A percentile compares a stretch with the other conserved stretches of the same genome.
These are phyloP conservation scores for Zootermopsis nevadensis DNA, from an alignment of 2,888 invertebrate species.

Conservation along the genomic window DNA sequence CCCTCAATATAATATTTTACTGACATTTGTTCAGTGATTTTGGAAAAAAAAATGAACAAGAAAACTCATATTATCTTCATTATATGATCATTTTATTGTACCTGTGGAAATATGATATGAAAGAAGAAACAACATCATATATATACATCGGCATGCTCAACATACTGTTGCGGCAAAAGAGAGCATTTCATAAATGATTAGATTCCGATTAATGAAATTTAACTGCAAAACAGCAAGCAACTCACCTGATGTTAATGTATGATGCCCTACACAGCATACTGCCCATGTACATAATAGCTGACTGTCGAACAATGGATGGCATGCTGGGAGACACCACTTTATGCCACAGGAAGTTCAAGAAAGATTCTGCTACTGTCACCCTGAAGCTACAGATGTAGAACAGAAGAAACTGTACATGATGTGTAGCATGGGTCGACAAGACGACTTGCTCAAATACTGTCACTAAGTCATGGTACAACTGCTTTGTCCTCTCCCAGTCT, in stretches of 20 bases:
- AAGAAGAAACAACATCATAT: no score
- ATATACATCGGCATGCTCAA: no score
- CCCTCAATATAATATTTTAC: no score
- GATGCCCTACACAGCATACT: slow-evolving; percentile 78
- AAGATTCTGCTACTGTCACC: slow-evolving; percentile 69
- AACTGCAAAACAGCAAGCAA: no score
- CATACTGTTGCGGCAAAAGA: no score
- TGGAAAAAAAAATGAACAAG: no score
- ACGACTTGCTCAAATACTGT: slow-evolving; percentile 83
- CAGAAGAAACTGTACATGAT: slow-evolving; percentile 81
- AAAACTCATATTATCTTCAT: no score
- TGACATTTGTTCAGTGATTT: no score
- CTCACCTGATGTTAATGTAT: slow-evolving; percentile 72
- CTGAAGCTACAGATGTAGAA: slow-evolving; percentile 80
- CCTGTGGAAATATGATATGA: no score
- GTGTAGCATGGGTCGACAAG: slow-evolving; percentile 84
- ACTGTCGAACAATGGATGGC: slow-evolving; percentile 73
- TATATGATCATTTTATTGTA: no score
- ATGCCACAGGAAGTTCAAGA: slow-evolving; percentile 78
- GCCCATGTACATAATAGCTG: slow-evolving; percentile 78
- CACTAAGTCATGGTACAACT: slow-evolving; percentile 71
- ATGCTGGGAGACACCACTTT: slow-evolving; percentile 76
- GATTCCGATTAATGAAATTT: no score
- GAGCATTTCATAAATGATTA: no score
- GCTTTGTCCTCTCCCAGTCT: slow-evolving; percentile 70